Evolutionary conservation across 2,888 invertebrate genomes (phyloP).

Genomic region (Nematopogon swammerdamellus): DNA sequence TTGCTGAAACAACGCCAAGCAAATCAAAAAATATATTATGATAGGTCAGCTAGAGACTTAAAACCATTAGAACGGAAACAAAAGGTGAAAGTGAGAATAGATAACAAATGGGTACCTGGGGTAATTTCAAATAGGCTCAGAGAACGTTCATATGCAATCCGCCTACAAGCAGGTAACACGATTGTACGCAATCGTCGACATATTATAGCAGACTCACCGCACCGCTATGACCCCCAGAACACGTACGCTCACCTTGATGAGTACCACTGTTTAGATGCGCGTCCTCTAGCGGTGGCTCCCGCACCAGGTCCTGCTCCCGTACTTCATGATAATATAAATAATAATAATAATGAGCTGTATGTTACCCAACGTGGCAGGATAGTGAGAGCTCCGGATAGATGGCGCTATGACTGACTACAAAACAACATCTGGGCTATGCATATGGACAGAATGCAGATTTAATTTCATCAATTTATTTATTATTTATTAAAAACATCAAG

Average conservation of each 20-base stretch:
- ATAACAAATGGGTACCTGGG: neutral
- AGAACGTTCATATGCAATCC: neutral
- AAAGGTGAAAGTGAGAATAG: conserved; percentile 2
- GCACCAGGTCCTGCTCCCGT: neutral
- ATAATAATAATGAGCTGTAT: too few species aligned
- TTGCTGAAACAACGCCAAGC: neutral
- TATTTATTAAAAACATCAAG: too few species aligned
- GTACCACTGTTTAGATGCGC: neutral
- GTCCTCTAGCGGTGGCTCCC: neutral
- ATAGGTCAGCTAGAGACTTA: conserved; percentile 3
- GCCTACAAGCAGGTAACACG: neutral
- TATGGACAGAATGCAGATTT: too few species aligned
- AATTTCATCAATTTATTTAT: too few species aligned
- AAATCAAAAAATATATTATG: conserved; percentile 3
- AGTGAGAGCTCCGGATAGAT: conserved; percentile 10
- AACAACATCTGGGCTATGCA: too few species aligned
- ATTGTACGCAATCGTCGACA: too few species aligned
- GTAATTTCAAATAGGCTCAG: neutral
- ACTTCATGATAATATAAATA: too few species aligned
- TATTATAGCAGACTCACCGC: neutral
- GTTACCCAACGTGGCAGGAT: conserved; percentile 6
- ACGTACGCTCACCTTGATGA: neutral
- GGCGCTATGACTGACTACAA: too few species aligned
- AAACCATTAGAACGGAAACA: neutral
- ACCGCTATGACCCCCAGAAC: neutral